Base-by-base conservation (phyloP, 2,888 invertebrate genomes). In the Melinaea menophilus region DNA sequence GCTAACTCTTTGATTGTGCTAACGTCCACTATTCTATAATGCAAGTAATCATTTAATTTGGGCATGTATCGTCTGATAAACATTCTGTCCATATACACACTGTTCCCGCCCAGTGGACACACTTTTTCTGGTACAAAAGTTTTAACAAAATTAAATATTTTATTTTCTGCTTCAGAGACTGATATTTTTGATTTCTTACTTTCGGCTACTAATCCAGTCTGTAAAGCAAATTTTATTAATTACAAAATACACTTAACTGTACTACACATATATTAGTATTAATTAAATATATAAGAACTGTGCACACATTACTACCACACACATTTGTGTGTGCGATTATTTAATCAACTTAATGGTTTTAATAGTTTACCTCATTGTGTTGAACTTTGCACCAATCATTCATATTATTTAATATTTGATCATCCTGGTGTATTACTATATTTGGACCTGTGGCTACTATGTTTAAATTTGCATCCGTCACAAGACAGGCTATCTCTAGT, bases 11-110 rank as follows among this genome's bases (percentile, higher is more conserved):
- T 98, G 22, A 99, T 85, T 0, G 96, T 93, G 46, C 96, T 96
- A 2, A 98, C 98, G 90, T 99, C 99, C 68, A 99, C 94, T 55
- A 97, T 95, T 73, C 99, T 93, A 83, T 99, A 98, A 80, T 99
- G 98, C 70, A 99, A 86, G 80, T 97, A 96, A 1, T 92, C 79
- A 77, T 95, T 81, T 5, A 99, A 85, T 55, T 72, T 88, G 0
- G 97, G 98, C 96, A 98, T 97, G 78, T 95, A 94, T 84, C 95
- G 95, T 11, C 83, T 78, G 34, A 99, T 78, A 84, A 99, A 99
- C 59, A 94, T 71, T 68, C 96, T 92, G 81, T 99, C 99, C 92
- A 95, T 94, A 74, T 96, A 95, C 3, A 98, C 92, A 60, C 95
- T 94, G 87, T 97, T 99, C 0, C 99, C 99, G 9, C 95, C 98